phyloP scores from a whole-genome alignment of 2,888 invertebrate species.

The Lutraria lutraria region DNA sequence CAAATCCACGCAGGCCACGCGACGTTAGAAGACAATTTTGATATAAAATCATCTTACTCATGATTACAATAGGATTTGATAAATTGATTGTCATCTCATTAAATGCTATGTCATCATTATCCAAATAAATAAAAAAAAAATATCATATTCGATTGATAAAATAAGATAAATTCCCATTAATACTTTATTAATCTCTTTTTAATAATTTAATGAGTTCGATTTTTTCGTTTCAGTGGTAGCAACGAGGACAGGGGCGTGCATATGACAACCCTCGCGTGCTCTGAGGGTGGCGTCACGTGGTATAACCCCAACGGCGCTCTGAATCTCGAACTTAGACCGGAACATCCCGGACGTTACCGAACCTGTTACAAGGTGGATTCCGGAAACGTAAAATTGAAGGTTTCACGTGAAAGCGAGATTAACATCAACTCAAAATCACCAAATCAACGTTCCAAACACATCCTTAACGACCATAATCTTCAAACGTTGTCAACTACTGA shows the following conservation, averaged over 20 bases:
- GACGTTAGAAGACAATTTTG: neutral
- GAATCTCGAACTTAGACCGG: conserved; percentile 72
- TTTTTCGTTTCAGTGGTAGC: conserved; percentile 72
- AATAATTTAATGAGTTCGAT: conserved; percentile 29
- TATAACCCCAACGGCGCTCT: conserved; percentile 75
- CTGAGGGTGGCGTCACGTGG: conserved; percentile 77
- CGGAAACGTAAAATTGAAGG: conserved; percentile 68
- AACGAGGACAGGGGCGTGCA: conserved; percentile 65
- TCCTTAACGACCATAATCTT: conserved; percentile 64
- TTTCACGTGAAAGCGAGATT: conserved; percentile 74
- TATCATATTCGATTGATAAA: neutral
- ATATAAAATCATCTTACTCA: neutral
- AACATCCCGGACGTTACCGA: conserved; percentile 59
- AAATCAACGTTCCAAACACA: conserved; percentile 33
- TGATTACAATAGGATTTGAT: neutral
- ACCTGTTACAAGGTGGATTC: conserved; percentile 72
- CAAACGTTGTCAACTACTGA: conserved; percentile 64
- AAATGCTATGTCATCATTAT: neutral
- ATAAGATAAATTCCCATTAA: neutral
- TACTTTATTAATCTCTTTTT: neutral
- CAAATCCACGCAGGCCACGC: neutral
- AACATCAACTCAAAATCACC: conserved; percentile 52
- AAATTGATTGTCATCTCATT: conserved; percentile 14
- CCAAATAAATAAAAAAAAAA: too few species aligned
- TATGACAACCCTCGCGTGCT: conserved; percentile 69